Percentiles rank a stretch among this genome's conserved stretches.
phyloP scores from a whole-genome alignment of 2,888 invertebrate species.

The Drosophila nigritarsus region DNA sequence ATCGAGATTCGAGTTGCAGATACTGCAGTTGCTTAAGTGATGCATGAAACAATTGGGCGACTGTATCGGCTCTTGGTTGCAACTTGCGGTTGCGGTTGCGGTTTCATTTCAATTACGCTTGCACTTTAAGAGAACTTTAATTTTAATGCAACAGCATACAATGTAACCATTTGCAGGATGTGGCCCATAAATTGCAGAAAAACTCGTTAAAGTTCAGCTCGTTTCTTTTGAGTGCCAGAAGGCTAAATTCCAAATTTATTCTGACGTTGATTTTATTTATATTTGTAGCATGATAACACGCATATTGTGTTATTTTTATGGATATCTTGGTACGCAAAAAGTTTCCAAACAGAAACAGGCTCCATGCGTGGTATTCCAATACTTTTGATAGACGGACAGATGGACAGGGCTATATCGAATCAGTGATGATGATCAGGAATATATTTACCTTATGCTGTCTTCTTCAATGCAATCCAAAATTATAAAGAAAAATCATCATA shows the following conservation, averaged over 20 bases:
- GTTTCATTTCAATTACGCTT: slow-evolving; percentile 15
- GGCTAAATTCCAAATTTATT: neutral
- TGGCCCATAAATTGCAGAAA: neutral
- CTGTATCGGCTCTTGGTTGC: slow-evolving; percentile 1
- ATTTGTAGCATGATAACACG: neutral
- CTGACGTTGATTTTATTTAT: neutral
- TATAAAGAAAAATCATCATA: neutral
- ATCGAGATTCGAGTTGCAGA: slow-evolving; percentile 39
- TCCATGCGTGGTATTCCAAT: neutral
- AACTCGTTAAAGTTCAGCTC: neutral
- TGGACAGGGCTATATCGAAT: neutral
- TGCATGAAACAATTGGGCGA: neutral
- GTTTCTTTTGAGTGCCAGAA: neutral
- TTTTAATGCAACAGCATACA: neutral
- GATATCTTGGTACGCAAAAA: neutral
- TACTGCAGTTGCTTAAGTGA: slow-evolving; percentile 17
- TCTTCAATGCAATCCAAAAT: neutral
- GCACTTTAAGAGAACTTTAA: neutral
- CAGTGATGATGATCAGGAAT: neutral
- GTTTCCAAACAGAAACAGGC: neutral
- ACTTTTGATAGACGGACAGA: neutral
- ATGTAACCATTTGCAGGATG: neutral
- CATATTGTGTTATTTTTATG: neutral
- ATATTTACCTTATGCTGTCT: neutral
- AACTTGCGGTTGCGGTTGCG: slow-evolving; percentile 25